Base-by-base conservation (phyloP, 2,797 vertebrate species). In the Pseudochaenichthys georgianus region DNA sequence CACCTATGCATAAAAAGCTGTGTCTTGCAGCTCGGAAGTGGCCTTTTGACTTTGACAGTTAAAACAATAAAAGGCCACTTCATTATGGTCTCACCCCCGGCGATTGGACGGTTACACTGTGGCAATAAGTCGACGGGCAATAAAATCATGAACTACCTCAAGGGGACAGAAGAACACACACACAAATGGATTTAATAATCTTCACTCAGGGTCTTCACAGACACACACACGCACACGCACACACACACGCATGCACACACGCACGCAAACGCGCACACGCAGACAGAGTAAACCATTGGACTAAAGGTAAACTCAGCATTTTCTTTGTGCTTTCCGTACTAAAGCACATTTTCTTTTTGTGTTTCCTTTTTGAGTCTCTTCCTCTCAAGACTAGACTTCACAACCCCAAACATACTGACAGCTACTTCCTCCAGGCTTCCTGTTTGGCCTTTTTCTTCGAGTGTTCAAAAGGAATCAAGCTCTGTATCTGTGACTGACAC, bases 51-150 rank as follows among this genome's bases (percentile, higher is more conserved):
- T 89, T 86, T 78, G 69, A 85, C 79, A 85, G 84, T 79, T 81
- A 83, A 89, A 84, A 84, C 89, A 88, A 92, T 93, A 92, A 92
- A 90, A 85, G 77, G 10, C 78, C 85, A 88, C 89, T 92, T 92
- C 88, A 92, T 92, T 92, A 90, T 53, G 63, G 71, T 68, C 68
- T 90, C 83, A 89, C 86, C 85, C 23, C 71, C 43, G 89, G 88
- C 86, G 19, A 73, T 83, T 82, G 87, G 83, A 84, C 87, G 78
- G 81, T 88, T 85, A 84, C 84, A 88, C 77, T 23, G 9, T 69
- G 62, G 84, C 87, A 92, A 91, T 91, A 90, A 90, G 90, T 82
- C 77, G 83, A 86, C 85, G 1, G 63, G 87, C 88, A 87, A 90
- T 90, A 93, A 93, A 92, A 87, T 85, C 87, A 86, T 46, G 62